Base-by-base conservation (phyloP, 2,888 invertebrate species). In the Aphrophora alni region DNA sequence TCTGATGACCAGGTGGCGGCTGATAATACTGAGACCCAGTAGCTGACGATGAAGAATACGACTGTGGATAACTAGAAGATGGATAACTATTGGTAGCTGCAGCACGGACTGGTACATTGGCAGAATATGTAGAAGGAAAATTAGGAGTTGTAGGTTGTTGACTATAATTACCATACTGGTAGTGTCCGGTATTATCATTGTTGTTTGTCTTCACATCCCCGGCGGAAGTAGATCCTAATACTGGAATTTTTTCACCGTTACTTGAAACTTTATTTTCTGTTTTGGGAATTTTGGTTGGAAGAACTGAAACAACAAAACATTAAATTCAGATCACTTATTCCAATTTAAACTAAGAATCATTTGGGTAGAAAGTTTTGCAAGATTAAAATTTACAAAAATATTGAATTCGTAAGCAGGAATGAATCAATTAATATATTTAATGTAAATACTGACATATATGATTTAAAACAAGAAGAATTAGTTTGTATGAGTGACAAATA, bases 241-340 rank as follows among this genome's bases (percentile, higher is more conserved):
- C 59, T 59, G 75, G 71, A 12, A 75, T 80, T 71, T 75, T 76
- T 24, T 76, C 72, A 8, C 78, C 78, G n/a, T 76, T 76, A 24
- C 72, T 80, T 0, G 75, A 71, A n/a, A 71, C 21, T 44, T 76
- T 44, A 5, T 17, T n/a, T 38, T 80, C 76, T n/a, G 38, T 28
- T 28, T 80, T 76, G 10, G 72, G 7, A 5, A 44, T 25, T 68
- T 80, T 80, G n/a, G 75, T n/a, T n/a, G 80, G 51, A 21, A 70
- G 25, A 24, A 72, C 78, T 78, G 33, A 14, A 78, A 72, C 27
- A 33, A 28, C n/a, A n/a, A n/a, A n/a, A n/a, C n/a, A n/a, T n/a
- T n/a, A n/a, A n/a, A n/a, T n/a, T n/a, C 24, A 69, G 24, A 17
- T 69, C 10, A 69, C 8, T 44, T 44, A 44, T 44, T 44, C 51